A percentile compares a stretch with the other conserved stretches of the same genome.
Conservation (phyloP, 1,140 invertebrate species). For the Meteorus sp. region DNA sequence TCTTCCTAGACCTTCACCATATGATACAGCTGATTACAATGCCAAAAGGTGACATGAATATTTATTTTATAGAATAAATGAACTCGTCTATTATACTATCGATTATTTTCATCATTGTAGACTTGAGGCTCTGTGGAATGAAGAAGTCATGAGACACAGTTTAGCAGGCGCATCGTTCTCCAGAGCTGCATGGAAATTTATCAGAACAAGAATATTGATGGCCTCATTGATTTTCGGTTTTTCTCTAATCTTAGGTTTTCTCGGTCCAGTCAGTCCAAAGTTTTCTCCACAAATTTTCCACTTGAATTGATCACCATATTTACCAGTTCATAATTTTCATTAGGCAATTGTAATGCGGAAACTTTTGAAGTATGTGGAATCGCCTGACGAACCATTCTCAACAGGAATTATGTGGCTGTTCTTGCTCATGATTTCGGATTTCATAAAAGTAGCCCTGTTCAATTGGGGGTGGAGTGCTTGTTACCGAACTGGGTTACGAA, state of each 20-base stretch:
- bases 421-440: conserved; percentile 60
- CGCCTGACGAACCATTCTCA: conserved; percentile 43
- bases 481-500: conserved; percentile 65
- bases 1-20: conserved; percentile 58
- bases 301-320: not conserved
- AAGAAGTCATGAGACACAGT: conserved; percentile 68
- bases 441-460: conserved; percentile 62
- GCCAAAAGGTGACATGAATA: conserved; percentile 46
- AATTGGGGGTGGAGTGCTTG: conserved; percentile 66
- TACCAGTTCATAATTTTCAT: conserved; percentile 26
- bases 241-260: conserved; percentile 64
- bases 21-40: conserved; percentile 60
- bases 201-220: conserved; percentile 60
- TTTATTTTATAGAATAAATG: not conserved
- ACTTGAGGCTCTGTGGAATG: conserved; percentile 59
- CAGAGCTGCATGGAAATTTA: conserved; percentile 61
- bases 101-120: conserved; percentile 44
- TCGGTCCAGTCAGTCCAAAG: conserved; percentile 61
- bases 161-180: conserved; percentile 58
- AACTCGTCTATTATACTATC: conserved; percentile 7
- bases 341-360: conserved; percentile 64
- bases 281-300: not conserved
- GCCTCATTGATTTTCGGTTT: conserved; percentile 59
- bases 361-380: conserved; percentile 60
- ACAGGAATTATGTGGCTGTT: conserved; percentile 61